Conservation (phyloP, 2,113 vertebrate species). For the Maccullochella peelii region DNA sequence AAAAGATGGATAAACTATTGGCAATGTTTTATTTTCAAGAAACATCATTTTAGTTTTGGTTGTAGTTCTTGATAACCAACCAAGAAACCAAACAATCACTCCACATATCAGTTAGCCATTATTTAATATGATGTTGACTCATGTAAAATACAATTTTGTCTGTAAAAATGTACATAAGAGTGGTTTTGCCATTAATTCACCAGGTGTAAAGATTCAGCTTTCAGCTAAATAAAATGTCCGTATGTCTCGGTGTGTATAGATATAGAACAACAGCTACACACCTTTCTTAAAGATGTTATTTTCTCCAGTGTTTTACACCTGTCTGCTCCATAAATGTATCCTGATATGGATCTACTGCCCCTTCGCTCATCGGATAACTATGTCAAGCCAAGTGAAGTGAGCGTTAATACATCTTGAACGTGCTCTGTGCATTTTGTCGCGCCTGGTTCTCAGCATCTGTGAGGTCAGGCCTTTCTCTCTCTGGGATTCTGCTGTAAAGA, state of each 20-base stretch:
- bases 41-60: background rate
- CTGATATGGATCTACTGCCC: background rate
- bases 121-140: background rate
- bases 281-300: background rate
- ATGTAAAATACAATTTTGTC: background rate
- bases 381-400: conserved; percentile 19
- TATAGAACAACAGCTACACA: background rate
- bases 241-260: too few relatives aligned
- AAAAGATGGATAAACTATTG: background rate
- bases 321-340: background rate
- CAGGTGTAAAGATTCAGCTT: background rate
- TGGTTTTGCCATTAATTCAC: background rate
- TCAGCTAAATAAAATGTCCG: too few relatives aligned
- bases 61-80: background rate
- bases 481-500: conserved; percentile 8
- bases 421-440: background rate
- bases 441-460: background rate
- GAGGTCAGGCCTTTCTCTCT: conserved; percentile 20
- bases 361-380: background rate
- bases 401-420: background rate
- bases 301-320: background rate
- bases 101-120: background rate
- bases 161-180: background rate
- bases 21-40: background rate
- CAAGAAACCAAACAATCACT: background rate